phyloP scores from a whole-genome alignment of 2,113 vertebrate species.

The Muscicapa adusta region DNA sequence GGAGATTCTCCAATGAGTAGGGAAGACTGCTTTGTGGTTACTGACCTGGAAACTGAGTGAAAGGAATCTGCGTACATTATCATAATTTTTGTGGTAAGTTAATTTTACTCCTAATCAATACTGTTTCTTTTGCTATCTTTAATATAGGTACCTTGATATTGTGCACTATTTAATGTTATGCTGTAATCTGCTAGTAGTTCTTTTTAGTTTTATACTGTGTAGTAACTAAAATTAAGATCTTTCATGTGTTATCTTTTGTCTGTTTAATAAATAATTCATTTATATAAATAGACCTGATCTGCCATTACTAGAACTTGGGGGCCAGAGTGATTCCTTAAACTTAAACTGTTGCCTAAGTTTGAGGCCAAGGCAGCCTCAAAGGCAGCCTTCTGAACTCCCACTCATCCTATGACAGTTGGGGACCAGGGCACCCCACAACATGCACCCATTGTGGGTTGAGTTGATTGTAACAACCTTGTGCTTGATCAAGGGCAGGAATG shows the following conservation, averaged over 20 bases:
- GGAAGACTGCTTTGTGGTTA: neutral
- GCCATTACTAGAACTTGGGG: neutral
- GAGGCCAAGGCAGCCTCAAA: neutral
- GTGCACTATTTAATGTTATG: too few relatives aligned
- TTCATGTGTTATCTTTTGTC: neutral
- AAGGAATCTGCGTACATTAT: neutral
- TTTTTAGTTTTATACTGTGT: too few relatives aligned
- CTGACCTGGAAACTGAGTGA: neutral
- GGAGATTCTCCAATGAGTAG: neutral
- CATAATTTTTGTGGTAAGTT: neutral
- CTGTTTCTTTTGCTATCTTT: too few relatives aligned
- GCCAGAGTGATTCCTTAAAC: neutral
- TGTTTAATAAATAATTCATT: neutral
- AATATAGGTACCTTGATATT: too few relatives aligned
- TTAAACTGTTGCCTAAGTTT: neutral
- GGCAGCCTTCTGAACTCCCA: neutral
- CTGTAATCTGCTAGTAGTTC: too few relatives aligned
- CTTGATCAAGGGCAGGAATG: neutral
- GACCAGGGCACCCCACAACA: neutral
- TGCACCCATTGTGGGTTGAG: neutral
- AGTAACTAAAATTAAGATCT: too few relatives aligned
- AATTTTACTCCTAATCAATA: too few relatives aligned
- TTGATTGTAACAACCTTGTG: neutral
- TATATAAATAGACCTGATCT: neutral
- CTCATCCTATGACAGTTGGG: neutral